Evolutionary conservation across 37 sponge, comb jelly and placozoan species (phyloP).

Genomic region (Bolinopsis microptera): DNA sequence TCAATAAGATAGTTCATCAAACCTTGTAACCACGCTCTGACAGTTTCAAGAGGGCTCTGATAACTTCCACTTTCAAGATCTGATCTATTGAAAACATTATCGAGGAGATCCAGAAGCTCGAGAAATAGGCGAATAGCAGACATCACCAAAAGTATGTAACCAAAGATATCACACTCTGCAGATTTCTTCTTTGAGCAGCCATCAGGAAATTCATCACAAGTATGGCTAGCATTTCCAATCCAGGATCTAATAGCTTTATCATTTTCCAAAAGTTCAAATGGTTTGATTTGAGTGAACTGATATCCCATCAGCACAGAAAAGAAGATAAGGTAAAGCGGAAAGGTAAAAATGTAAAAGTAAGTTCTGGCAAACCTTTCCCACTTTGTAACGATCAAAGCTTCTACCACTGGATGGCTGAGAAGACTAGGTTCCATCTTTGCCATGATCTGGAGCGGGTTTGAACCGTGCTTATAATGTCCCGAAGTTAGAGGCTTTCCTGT

Average conservation of each 20-base stretch:
- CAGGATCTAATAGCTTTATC: background rate
- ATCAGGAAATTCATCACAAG: background rate
- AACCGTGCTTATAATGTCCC: background rate
- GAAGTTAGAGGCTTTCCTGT: background rate
- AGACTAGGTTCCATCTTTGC: background rate
- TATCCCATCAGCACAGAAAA: background rate
- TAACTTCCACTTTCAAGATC: background rate
- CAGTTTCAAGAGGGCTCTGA: background rate
- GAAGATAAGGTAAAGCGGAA: background rate
- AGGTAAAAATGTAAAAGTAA: constrained; percentile 55
- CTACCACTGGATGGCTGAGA: constrained; percentile 61
- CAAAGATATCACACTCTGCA: background rate
- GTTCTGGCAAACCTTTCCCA: constrained; percentile 62
- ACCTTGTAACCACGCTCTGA: background rate
- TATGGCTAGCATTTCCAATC: background rate
- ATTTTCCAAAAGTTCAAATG: background rate
- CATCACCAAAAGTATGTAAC: constrained; percentile 11
- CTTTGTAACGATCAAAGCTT: constrained; percentile 65
- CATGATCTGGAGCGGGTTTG: background rate
- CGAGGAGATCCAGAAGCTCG: constrained; percentile 13
- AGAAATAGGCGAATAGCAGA: background rate
- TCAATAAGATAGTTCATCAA: background rate
- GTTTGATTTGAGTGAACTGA: background rate
- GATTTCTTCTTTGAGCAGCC: background rate
- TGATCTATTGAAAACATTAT: background rate